These are phyloP conservation scores for Falco peregrinus DNA, from an alignment of 2,797 vertebrate species.

Conservation along the genomic window DNA sequence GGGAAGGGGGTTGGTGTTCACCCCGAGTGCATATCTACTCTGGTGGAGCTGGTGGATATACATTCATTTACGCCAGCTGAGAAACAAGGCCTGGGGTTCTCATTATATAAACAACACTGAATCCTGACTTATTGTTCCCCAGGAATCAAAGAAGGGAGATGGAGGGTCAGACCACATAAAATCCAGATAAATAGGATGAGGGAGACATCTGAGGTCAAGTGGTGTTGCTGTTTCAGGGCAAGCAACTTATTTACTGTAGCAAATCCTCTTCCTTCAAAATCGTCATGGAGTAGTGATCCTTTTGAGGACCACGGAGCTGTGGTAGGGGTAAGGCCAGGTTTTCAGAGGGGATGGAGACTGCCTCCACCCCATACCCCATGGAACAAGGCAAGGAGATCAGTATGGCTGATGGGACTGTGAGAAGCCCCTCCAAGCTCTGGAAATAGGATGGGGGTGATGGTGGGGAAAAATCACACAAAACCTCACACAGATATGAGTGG, in stretches of 20 bases:
- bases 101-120: not conserved
- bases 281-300: not conserved
- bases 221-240: not conserved
- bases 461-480: not conserved
- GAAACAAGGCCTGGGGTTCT: not conserved
- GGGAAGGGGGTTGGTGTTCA: not conserved
- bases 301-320: fast-evolving
- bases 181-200: not conserved
- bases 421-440: not conserved
- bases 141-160: not conserved
- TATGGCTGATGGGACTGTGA: not conserved
- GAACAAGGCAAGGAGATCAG: not conserved
- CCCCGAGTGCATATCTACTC: fast-evolving
- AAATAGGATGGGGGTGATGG: not conserved
- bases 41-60: not conserved
- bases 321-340: not conserved
- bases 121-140: not conserved
- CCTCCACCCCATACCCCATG: not conserved
- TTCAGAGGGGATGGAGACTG: not conserved
- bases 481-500: not conserved
- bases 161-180: not conserved
- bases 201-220: not conserved
- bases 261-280: not conserved
- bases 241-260: not conserved
- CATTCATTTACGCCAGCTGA: not conserved